Percentiles rank a stretch among this genome's conserved stretches.
These are phyloP conservation scores for Pygocentrus nattereri DNA, from an alignment of 2,797 vertebrate genomes.

Conservation along the genomic window DNA sequence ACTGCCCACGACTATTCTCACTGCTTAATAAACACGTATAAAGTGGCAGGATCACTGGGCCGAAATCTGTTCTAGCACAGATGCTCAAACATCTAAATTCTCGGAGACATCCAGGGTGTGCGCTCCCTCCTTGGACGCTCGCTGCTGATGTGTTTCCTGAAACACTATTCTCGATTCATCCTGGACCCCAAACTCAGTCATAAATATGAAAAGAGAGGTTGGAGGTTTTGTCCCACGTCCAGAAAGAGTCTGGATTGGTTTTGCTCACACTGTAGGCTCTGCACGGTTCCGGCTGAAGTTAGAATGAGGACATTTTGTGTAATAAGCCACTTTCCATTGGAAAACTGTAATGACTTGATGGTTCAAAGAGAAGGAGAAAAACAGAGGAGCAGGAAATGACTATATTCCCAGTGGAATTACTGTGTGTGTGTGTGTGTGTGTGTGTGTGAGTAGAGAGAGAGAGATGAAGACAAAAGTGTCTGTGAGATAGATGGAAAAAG, in stretches of 20 bases:
- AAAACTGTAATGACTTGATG: constrained; percentile 55
- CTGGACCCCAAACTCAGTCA: neutral
- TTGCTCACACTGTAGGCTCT: neutral
- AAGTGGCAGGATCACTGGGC: too few species aligned
- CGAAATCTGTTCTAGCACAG: too few species aligned
- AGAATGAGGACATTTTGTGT: constrained; percentile 36
- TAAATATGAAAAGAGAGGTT: neutral
- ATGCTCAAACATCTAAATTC: too few species aligned
- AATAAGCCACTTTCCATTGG: constrained; percentile 57
- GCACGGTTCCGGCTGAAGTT: constrained; percentile 23
- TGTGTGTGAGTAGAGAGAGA: constrained; percentile 29
- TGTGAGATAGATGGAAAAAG: constrained; percentile 11
- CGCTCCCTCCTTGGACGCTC: neutral
- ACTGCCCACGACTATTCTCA: too few species aligned
- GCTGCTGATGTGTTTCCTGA: constrained; percentile 3
- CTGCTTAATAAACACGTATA: too few species aligned
- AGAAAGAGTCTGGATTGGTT: neutral
- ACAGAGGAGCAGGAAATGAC: constrained; percentile 78
- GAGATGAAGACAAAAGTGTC: constrained; percentile 20
- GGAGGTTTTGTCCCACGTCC: neutral
- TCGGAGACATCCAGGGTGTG: neutral
- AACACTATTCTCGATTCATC: neutral
- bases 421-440: constrained; percentile 45
- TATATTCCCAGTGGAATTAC: constrained; percentile 76
- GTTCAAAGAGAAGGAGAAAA: constrained; percentile 60